These are phyloP conservation scores for Patella depressa DNA, from an alignment of 2,888 invertebrate genomes.

Conservation along the genomic window DNA sequence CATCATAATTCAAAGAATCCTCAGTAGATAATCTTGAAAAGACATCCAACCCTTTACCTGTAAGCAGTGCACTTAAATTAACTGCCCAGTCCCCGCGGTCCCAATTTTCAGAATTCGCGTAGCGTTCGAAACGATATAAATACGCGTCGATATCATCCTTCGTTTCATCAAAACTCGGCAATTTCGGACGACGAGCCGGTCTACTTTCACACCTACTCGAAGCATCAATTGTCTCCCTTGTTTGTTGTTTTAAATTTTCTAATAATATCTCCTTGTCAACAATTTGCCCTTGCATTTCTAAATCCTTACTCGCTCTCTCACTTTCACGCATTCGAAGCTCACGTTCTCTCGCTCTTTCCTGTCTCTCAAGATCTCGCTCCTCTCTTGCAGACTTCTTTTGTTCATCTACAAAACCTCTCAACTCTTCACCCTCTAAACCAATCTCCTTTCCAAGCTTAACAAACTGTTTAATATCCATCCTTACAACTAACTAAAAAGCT, in stretches of 20 bases:
- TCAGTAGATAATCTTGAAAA: not conserved
- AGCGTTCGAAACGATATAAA: constrained; percentile 6
- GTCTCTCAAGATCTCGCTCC: not conserved
- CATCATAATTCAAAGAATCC: constrained; percentile 2
- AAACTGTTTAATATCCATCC: not conserved
- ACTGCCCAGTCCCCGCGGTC: not conserved
- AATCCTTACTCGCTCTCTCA: not conserved
- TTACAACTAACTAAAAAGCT: not conserved
- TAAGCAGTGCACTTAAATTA: constrained; percentile 2
- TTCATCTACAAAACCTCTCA: not conserved
- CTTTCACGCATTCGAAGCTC: not conserved
- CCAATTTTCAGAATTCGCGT: not conserved
- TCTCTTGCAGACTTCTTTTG: not conserved
- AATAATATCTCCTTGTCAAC: not conserved
- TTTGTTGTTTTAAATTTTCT: not conserved
- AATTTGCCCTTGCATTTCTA: not conserved
- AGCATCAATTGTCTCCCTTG: not conserved
- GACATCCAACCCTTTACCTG: constrained; percentile 13
- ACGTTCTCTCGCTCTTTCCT: not conserved
- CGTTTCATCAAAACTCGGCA: constrained; percentile 7
- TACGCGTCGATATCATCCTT: constrained; percentile 9
- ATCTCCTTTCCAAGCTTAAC: not conserved
- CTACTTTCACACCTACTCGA: not conserved
- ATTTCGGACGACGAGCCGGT: not conserved
- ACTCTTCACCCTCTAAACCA: not conserved